Evolutionary conservation across 2,888 invertebrate species (phyloP), one percentile per base, ranked within the genome.

Genomic region (Chalcis sispes): DNA sequence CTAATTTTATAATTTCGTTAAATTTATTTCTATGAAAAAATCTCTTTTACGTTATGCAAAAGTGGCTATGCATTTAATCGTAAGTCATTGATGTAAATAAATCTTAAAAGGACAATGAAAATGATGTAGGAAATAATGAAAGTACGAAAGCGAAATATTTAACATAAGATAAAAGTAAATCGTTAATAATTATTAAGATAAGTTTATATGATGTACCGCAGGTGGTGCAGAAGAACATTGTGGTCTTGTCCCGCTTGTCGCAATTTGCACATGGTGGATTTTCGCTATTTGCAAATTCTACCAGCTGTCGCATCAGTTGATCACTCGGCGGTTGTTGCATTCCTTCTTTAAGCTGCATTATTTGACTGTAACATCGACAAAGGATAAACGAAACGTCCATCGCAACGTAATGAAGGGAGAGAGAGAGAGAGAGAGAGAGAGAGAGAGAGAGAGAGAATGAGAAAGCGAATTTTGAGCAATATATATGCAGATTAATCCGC

Each of bases 181-280:
- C 36, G 10, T 36, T 36, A 10, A 36, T 10, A 36, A 10, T 36
- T 36, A 7, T 10, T 36, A 10, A 10, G 36, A 36, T 7, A 29
- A 13, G 27, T 15, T 36, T 36, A 36, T 58, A 61, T 54, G 10
- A 25, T 50, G 8, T 89, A 93, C 93, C 92, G 86, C 95, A 95
- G 61, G 94, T 95, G 85, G 93, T 94, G 90, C 95, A 95, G 90
- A 94, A 94, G 88, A 91, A 94, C 94, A 95, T 94, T 73, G 93
- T 93, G 75, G 90, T 89, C 78, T 92, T 90, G 84, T 92, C 92
- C 25, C 92, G 89, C 83, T 94, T 94, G 89, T 95, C 94, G 89
- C 95, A 95, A 88, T 95, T 95, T 78, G 94, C 94, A 89, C 95
- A 95, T 5, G 92, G 91, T 65, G 94, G 94, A 85, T 93, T 92